Conservation (phyloP, 2,113 vertebrate genomes). For the Pachyramphus minor region DNA sequence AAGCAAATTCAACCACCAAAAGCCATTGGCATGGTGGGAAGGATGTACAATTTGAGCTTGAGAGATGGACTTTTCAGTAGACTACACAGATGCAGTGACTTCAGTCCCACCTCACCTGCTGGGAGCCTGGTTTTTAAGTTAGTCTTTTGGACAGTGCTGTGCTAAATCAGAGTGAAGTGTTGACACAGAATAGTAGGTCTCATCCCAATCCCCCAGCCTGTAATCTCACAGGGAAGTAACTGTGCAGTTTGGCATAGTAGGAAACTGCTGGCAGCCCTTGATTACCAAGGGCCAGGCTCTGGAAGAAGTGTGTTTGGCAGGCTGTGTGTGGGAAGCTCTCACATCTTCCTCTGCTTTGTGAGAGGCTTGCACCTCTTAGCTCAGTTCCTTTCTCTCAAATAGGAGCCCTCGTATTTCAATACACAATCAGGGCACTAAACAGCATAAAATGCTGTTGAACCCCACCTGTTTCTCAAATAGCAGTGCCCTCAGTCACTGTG, state of each 20-base stretch:
- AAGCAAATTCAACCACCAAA: background rate
- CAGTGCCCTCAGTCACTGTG: background rate
- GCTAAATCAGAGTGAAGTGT: background rate
- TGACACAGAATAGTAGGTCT: background rate
- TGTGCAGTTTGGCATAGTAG: background rate
- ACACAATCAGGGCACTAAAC: background rate
- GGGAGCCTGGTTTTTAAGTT: background rate
- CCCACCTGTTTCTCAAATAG: background rate
- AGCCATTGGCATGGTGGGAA: rapidly evolving
- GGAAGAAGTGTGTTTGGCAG: background rate
- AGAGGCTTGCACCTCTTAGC: background rate
- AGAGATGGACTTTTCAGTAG: background rate
- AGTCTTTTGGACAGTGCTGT: background rate
- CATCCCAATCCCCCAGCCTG: background rate
- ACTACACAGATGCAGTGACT: background rate
- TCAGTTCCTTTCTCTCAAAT: background rate
- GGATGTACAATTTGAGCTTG: background rate
- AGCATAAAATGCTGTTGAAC: background rate
- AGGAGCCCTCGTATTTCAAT: background rate
- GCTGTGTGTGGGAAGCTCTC: background rate
- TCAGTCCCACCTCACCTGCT: background rate
- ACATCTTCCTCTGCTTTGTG: background rate
- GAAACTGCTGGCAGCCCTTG: background rate
- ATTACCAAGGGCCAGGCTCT: background rate
- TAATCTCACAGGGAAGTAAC: background rate